Base-by-base conservation (phyloP, 1,140 invertebrate genomes). In the Ptiloglossa arizonensis region DNA sequence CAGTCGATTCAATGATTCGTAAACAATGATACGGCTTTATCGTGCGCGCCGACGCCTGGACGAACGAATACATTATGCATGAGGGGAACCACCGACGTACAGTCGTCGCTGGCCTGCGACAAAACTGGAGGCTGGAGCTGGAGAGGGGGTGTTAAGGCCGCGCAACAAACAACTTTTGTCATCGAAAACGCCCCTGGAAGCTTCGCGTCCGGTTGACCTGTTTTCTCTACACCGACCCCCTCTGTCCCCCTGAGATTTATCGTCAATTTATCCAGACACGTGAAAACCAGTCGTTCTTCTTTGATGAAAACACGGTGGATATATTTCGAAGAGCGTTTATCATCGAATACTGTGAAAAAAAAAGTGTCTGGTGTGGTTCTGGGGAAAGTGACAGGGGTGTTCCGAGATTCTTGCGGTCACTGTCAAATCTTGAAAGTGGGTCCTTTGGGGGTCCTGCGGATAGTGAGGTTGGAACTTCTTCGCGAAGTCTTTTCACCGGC, bases 21-120 rank as follows among this genome's bases (percentile, higher is more conserved):
- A 89, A 89, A 89, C 88, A 90, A 89, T 89, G 89, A 90, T 89
- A 89, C 79, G 80, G 80, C 74, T 86, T 82, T 85, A 86, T 90
- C 82, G 82, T 71, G 69, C 69, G 50, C 76, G 52, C 46, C 63
- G 63, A 69, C 77, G 68, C 72, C 54, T 76, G 64, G 35, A n/a
- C 44, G 64, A 54, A 69, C 52, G 48, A 84, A 87, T 89, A 74
- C 85, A 88, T 89, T 87, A 89, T 89, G 86, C 87, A 89, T 88
- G 86, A 89, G 57, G 54, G 79, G 52, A 66, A 74, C 81, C 50
- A 24, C 1, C 24, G 60, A 6, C 19, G 68, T 76, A 62, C 86
- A 79, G 69, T 63, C 71, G 67, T 78, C 80, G n/a, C n/a, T n/a
- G n/a, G n/a, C n/a, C 70, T 29, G 41, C 38, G 66, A 57, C 54